Conservation (phyloP, 2,888 invertebrate genomes). For the Yponomeuta cagnagella region DNA sequence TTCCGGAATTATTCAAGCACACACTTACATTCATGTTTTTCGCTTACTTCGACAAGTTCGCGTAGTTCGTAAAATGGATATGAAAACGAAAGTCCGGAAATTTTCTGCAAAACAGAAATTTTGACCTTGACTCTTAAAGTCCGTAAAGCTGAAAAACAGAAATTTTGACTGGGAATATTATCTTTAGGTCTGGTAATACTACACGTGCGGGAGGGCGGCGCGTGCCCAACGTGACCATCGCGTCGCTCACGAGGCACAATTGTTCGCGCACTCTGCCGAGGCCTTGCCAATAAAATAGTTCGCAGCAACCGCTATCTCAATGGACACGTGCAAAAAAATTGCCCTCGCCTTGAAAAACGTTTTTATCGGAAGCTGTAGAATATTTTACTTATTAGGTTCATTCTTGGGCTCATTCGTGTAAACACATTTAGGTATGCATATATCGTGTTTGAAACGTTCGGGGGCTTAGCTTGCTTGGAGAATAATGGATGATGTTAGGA, state of each 20-base stretch:
- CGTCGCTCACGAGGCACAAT: background rate
- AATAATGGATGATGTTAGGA: background rate
- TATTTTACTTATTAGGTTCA: background rate
- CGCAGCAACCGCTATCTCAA: constrained; percentile 6
- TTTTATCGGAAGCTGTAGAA: background rate
- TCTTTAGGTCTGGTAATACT: too few relatives aligned
- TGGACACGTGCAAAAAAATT: constrained; percentile 13
- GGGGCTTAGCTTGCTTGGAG: too few relatives aligned
- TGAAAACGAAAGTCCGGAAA: too few relatives aligned
- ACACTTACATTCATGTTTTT: too few relatives aligned
- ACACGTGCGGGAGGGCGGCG: background rate
- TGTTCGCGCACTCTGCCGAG: constrained; percentile 9
- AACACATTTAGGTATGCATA: background rate
- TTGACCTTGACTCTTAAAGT: too few relatives aligned
- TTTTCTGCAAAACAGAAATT: too few relatives aligned
- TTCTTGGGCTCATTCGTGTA: background rate
- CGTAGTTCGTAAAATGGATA: too few relatives aligned
- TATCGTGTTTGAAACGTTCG: background rate
- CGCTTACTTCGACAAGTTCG: too few relatives aligned
- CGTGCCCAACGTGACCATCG: constrained; percentile 18
- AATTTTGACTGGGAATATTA: too few relatives aligned
- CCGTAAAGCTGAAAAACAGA: too few relatives aligned
- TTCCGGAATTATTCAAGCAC: too few relatives aligned
- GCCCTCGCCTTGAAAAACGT: background rate
- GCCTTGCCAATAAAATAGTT: constrained; percentile 6